These are phyloP conservation scores for Pogonocherus hispidulus DNA, from an alignment of 2,888 invertebrate species.

Conservation along the genomic window DNA sequence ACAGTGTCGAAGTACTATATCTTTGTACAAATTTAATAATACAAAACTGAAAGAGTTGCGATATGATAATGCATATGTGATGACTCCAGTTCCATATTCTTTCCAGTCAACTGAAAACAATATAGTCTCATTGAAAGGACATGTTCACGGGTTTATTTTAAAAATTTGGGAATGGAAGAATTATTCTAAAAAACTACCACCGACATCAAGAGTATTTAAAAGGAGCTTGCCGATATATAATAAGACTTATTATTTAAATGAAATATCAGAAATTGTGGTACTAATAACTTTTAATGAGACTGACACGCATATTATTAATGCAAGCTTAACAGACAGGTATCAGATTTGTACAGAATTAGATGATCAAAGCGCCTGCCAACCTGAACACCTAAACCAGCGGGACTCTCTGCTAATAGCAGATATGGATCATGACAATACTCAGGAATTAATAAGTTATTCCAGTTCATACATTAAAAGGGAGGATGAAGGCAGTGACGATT, in stretches of 20 bases:
- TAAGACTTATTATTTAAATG: conserved; percentile 55
- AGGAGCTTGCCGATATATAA: conserved; percentile 49
- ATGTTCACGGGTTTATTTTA: conserved; percentile 81
- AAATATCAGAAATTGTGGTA: conserved; percentile 76
- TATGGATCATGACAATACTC: conserved; percentile 81
- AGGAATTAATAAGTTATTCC: conserved; percentile 83
- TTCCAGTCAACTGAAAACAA: conserved; percentile 69
- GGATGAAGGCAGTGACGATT: conserved; percentile 71
- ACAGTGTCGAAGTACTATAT: conserved; percentile 75
- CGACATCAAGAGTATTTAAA: conserved; percentile 47
- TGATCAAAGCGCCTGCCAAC: conserved; percentile 75
- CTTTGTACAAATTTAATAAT: conserved; percentile 72
- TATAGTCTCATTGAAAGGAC: conserved; percentile 67
- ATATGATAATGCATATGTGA: conserved; percentile 78
- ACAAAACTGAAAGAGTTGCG: conserved; percentile 70
- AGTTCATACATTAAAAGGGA: conserved; percentile 74
- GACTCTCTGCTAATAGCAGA: conserved; percentile 82
- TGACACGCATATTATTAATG: conserved; percentile 81
- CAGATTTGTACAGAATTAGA: conserved; percentile 76
- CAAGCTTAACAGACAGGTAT: conserved; percentile 82
- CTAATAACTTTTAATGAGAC: conserved; percentile 83
- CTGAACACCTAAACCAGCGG: conserved; percentile 80
- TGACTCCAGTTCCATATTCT: conserved; percentile 79
- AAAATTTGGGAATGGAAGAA: conserved; percentile 87
- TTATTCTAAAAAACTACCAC: conserved; percentile 46